Conservation (phyloP, 1,140 invertebrate species). For the Plectrocnemia conspersa region DNA sequence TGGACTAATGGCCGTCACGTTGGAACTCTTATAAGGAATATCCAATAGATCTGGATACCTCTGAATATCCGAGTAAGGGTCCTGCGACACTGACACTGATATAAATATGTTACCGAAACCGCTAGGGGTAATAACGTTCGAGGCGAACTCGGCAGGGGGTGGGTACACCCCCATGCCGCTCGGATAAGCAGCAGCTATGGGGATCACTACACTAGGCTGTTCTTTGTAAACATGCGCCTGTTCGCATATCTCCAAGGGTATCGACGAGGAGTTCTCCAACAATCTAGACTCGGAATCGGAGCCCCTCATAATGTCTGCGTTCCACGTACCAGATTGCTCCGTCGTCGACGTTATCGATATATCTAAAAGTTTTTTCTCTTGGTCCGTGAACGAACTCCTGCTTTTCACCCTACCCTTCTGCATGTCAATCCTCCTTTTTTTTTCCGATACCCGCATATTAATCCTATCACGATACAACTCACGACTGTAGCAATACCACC, state of each 20-base stretch:
- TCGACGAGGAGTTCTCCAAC: constrained; percentile 41
- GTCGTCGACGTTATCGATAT: constrained; percentile 71
- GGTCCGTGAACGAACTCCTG: constrained; percentile 67
- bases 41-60: constrained; percentile 76
- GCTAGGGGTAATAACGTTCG: constrained; percentile 31
- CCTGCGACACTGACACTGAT: constrained; percentile 66
- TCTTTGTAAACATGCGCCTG: constrained; percentile 75
- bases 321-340: constrained; percentile 55
- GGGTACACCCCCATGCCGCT: constrained; percentile 29
- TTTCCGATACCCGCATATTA: constrained; percentile 52
- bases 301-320: constrained; percentile 57
- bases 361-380: constrained; percentile 70
- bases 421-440: constrained; percentile 44
- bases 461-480: constrained; percentile 51
- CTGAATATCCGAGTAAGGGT: constrained; percentile 55
- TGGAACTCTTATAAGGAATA: constrained; percentile 58
- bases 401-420: constrained; percentile 60
- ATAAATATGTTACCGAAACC: constrained; percentile 69
- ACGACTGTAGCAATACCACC: constrained; percentile 52
- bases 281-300: constrained; percentile 48
- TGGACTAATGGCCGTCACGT: constrained; percentile 41
- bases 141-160: constrained; percentile 43
- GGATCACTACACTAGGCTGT: constrained; percentile 42
- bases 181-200: constrained; percentile 28
- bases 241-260: constrained; percentile 47